A percentile compares a stretch with the other conserved stretches of the same genome.
Conservation (phyloP, 1,140 invertebrate species). For the Atta colombica region DNA sequence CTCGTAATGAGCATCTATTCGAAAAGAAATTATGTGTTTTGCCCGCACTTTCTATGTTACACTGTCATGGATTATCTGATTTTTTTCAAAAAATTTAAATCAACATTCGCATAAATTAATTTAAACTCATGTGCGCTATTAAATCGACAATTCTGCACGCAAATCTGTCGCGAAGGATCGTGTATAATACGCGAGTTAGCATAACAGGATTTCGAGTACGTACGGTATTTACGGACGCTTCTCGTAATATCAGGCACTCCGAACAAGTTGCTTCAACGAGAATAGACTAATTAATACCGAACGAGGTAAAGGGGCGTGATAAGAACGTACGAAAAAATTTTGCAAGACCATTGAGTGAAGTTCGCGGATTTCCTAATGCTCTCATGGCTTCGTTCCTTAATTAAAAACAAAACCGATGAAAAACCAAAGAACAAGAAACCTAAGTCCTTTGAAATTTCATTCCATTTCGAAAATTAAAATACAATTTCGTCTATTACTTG, state of each 20-base stretch:
- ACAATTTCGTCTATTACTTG: background rate
- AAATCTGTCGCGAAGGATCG: background rate
- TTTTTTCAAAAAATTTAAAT: conserved; percentile 46
- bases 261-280: conserved; percentile 81
- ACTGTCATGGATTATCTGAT: conserved; percentile 23
- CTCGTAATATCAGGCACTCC: conserved; percentile 82
- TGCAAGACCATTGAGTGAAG: background rate
- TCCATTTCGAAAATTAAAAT: background rate
- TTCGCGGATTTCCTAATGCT: background rate
- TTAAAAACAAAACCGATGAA: background rate
- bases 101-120: background rate
- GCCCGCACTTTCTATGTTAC: background rate
- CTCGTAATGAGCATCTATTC: background rate
- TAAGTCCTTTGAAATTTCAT: background rate
- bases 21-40: background rate
- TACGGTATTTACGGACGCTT: conserved; percentile 41
- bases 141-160: background rate
- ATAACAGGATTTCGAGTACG: conserved; percentile 37
- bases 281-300: conserved; percentile 71
- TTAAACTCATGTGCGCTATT: background rate
- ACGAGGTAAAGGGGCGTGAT: conserved; percentile 11
- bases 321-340: background rate
- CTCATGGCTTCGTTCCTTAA: background rate
- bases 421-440: background rate
- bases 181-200: background rate